Evolutionary conservation across 2,797 vertebrate genomes (phyloP), one percentile per base, ranked within the genome.

Genomic region (Macrochelys suwanniensis): DNA sequence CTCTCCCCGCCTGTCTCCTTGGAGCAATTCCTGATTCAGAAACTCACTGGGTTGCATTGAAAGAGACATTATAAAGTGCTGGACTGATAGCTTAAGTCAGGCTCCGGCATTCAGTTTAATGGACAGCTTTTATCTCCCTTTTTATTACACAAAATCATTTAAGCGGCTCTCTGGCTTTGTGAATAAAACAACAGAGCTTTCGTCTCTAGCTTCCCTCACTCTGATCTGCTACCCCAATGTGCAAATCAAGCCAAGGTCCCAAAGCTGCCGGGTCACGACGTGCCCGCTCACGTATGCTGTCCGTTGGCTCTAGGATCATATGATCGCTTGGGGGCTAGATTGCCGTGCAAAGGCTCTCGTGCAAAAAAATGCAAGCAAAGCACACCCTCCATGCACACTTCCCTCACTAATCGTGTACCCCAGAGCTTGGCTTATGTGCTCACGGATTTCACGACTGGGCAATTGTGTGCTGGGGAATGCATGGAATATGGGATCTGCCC

Each of bases 41-140:
- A 61, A n/a, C 57, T 79, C 26, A 42, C 71, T 57, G 42, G 21
- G 31, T 57, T 82, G 17, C 15, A 33, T 87, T 57, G 80, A 65
- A 78, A 61, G 79, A 65, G 80, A 61, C 26, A 5, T 84, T 68
- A 83, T 87, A 83, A 92, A 92, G 80, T 47, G 71, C 31, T 31
- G 13, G 49, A 47, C 81, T 57, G 68, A n/a, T 65, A 47, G 85
- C 3, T 50, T 68, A 50, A 50, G 85, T 68, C 80, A 26, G 74
- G 76, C 81, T 88, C 42, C 28, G 7, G 84, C 15, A 56, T 25
- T 17, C 47, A 33, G 56, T 87, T 87, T 91, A 91, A 91, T 82
- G 84, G 89, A 56, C 80, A 77, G 49, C 71, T 82, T 91, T 91
- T 91, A 91, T 91, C 65, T 91, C 54, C n/a, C 80, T 87, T 42